Evolutionary conservation across 2,888 invertebrate species (phyloP).

Genomic region (Autographa pulchrina): DNA sequence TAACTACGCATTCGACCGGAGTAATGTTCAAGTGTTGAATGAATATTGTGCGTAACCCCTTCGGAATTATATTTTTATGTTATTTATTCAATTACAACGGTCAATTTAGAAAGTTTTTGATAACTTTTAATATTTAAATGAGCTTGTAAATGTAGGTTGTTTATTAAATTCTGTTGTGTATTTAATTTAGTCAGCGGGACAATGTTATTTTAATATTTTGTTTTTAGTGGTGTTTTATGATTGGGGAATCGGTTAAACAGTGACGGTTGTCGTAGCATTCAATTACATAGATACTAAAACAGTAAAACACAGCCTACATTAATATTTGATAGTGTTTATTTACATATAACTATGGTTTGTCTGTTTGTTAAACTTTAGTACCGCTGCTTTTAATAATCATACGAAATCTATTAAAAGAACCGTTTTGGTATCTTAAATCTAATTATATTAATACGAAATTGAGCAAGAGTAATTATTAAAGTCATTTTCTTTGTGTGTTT

Average conservation of each 20-base stretch:
- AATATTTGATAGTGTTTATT: not conserved
- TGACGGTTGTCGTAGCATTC: not conserved
- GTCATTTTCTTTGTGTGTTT: too few relatives aligned
- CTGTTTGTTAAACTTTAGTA: too few relatives aligned
- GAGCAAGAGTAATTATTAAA: too few relatives aligned
- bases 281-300: not conserved
- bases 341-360: not conserved
- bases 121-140: constrained; percentile 32
- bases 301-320: not conserved
- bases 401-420: too few relatives aligned
- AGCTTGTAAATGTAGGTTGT: constrained; percentile 26
- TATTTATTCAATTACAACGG: constrained; percentile 42
- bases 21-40: constrained; percentile 45
- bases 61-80: constrained; percentile 41
- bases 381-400: too few relatives aligned
- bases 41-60: constrained; percentile 38
- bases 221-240: constrained; percentile 25
- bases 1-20: constrained; percentile 42
- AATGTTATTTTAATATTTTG: constrained; percentile 40
- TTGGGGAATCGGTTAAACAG: constrained; percentile 5
- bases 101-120: constrained; percentile 42
- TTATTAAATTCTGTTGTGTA: constrained; percentile 40
- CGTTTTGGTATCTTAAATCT: too few relatives aligned
- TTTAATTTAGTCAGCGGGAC: constrained; percentile 27
- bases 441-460: too few relatives aligned